Evolutionary conservation across 2,797 vertebrate species (phyloP), one percentile per base, ranked within the genome.

Genomic region (Pseudomugil gertrudae): DNA sequence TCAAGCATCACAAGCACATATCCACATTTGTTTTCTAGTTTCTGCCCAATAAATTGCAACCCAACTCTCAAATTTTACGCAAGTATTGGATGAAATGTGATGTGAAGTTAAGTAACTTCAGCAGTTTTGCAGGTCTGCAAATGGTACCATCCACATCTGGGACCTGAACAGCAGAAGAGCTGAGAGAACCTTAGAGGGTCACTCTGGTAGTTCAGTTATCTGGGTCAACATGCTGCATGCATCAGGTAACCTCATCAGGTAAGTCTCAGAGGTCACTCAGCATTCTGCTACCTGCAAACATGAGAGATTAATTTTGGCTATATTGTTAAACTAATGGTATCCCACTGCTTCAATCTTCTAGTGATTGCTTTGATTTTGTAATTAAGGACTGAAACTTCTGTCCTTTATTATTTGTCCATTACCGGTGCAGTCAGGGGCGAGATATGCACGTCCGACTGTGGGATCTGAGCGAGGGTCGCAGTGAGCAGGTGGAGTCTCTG

Each of bases 121-220:
- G 57, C 30, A 60, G 21, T 66, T 74, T 43, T 91, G 32, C 68
- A 99, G 98, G 62, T 96, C 96, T 32, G 94, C 90, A 66, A 94
- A 86, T 1, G 98, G 98, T 9, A 52, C 90, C 61, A 87, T 99
- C 74, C 95, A 98, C 15, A 69, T 96, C 69, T 99, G 97, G 97
- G 97, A 95, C 88, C 89, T 99, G 79, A 93, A 88, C 78, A 97
- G 93, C 15, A 91, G 87, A 79, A 93, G 98, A 79, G 59, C 92
- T 1, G 83, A 95, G 14, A 72, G 76, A 35, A 70, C 89, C 29
- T 56, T 98, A 45, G 93, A 97, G 54, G 95, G 95, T 47, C 98
- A 99, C 0, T 74, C 86, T 60, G 92, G 95, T 51, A 94, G 89
- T 76, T 96, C 97, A 2, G 93, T 99, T 53, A 93, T 89, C 83